These are phyloP conservation scores for Lepidurus arcticus DNA, from an alignment of 1,140 invertebrate species.

Conservation along the genomic window DNA sequence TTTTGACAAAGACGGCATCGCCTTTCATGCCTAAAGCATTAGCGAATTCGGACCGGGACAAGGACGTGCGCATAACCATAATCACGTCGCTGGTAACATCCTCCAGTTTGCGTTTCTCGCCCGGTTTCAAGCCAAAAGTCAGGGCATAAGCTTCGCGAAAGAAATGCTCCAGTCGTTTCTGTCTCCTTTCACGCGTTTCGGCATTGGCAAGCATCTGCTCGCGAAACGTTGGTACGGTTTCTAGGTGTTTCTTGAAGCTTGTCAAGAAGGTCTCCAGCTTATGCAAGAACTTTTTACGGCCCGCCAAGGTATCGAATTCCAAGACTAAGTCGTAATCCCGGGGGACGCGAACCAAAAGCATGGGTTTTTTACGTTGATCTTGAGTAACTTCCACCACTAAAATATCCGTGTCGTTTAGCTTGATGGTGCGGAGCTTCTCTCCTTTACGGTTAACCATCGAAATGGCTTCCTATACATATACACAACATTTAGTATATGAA, in stretches of 20 bases:
- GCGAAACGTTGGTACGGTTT: constrained; percentile 59
- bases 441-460: constrained; percentile 82
- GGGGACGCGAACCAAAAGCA: constrained; percentile 77
- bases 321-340: constrained; percentile 95
- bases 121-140: constrained; percentile 74
- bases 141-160: constrained; percentile 96
- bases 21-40: constrained; percentile 93
- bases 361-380: constrained; percentile 63
- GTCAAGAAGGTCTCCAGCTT: constrained; percentile 79
- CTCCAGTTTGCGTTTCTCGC: constrained; percentile 55
- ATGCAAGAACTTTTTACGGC: constrained; percentile 79
- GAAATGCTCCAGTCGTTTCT: constrained; percentile 90
- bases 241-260: constrained; percentile 73
- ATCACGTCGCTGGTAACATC: constrained; percentile 74
- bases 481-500: not conserved
- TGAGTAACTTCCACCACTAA: constrained; percentile 75
- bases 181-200: constrained; percentile 89
- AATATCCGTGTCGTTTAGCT: constrained; percentile 64
- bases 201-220: constrained; percentile 88
- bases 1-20: constrained; percentile 93
- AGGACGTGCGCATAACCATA: constrained; percentile 86
- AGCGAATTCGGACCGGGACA: constrained; percentile 94
- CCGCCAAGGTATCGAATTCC: constrained; percentile 75
- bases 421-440: constrained; percentile 75
- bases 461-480: constrained; percentile 56